Percentiles rank a stretch among this genome's conserved stretches.
Evolutionary conservation across 1,140 invertebrate genomes (phyloP).

Genomic region (Adoxophyes honmai): DNA sequence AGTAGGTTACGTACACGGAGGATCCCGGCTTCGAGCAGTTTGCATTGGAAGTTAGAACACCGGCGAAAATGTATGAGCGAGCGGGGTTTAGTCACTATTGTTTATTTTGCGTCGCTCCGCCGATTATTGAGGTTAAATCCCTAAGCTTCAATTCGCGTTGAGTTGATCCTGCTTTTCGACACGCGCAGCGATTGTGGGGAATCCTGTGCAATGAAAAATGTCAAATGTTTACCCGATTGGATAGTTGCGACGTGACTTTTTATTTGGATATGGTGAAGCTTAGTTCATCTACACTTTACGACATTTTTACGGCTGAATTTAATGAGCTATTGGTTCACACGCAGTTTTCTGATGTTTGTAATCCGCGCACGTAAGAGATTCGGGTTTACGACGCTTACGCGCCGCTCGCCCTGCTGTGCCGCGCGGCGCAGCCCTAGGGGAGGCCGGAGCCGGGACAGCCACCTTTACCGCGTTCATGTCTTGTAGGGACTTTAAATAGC

Average conservation of each 20-base stretch:
- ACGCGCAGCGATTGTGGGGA: no score
- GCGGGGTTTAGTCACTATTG: background rate
- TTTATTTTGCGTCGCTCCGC: background rate
- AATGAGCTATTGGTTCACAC: constrained; percentile 4
- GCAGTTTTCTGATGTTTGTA: background rate
- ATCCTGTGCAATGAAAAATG: no score
- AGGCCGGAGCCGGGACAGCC: no score
- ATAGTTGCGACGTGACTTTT: no score
- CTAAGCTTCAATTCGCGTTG: background rate
- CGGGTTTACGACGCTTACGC: background rate
- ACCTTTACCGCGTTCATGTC: constrained; percentile 32
- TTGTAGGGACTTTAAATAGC: constrained; percentile 36
- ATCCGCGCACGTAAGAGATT: background rate
- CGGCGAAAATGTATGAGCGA: no score
- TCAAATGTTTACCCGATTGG: no score
- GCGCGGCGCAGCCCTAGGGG: no score
- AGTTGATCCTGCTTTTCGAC: background rate
- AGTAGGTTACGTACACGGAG: background rate
- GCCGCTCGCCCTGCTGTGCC: no score
- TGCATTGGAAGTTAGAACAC: no score
- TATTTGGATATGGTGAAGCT: no score
- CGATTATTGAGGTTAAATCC: constrained; percentile 3
- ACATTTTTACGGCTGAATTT: background rate
- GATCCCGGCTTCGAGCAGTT: no score
- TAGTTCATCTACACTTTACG: no score